These are phyloP conservation scores for Aplidium turbinatum DNA, from an alignment of 23 tunicate genomes.

Conservation along the genomic window DNA sequence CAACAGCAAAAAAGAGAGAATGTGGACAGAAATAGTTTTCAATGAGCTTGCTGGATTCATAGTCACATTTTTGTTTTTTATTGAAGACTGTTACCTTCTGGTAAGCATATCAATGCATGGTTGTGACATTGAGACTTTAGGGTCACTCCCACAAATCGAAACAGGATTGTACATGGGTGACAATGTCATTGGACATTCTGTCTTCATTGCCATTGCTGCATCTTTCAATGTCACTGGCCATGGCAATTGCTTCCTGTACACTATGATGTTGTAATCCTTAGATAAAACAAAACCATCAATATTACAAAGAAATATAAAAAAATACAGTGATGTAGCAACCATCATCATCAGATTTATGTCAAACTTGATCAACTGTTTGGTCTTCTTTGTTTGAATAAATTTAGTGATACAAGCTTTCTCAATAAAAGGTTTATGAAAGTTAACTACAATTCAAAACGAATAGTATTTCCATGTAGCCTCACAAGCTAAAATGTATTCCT, in stretches of 20 bases:
- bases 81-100: constrained; percentile 91
- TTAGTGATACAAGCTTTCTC: too few relatives aligned
- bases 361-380: too few relatives aligned
- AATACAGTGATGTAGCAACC: background rate
- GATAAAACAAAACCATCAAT: background rate
- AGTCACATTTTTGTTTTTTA: too few relatives aligned
- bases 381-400: too few relatives aligned
- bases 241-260: constrained; percentile 74
- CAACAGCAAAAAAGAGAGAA: background rate
- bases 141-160: constrained; percentile 52
- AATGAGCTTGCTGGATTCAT: too few relatives aligned
- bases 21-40: background rate
- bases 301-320: background rate
- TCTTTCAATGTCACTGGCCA: constrained; percentile 76
- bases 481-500: background rate
- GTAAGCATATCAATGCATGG: constrained; percentile 88
- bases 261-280: constrained; percentile 70
- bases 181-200: constrained; percentile 93
- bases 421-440: too few relatives aligned
- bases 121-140: constrained; percentile 80
- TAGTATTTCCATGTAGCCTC: background rate
- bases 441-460: background rate
- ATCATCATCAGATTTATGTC: too few relatives aligned
- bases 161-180: constrained; percentile 74
- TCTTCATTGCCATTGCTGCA: constrained; percentile 30